phyloP scores from a whole-genome alignment of 2,797 vertebrate species.

The Parambassis ranga region DNA sequence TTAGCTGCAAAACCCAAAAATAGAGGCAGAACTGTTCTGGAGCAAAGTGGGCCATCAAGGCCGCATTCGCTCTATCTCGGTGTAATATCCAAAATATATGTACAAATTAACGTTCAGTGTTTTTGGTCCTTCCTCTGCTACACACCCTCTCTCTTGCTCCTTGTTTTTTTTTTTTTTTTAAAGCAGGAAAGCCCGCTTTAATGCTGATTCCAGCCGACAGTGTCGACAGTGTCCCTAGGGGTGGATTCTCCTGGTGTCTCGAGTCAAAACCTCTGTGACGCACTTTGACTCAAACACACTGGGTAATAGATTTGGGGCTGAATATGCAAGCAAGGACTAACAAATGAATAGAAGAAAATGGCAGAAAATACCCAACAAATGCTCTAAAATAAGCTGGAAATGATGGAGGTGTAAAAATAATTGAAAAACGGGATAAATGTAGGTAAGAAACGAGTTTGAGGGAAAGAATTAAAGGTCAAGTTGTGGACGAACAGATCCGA shows the following conservation, averaged over 20 bases:
- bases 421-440: too few relatives aligned
- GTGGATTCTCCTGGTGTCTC: conserved; percentile 62
- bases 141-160: neutral
- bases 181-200: conserved; percentile 37
- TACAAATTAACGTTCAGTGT: too few relatives aligned
- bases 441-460: neutral
- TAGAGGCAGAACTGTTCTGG: conserved; percentile 42
- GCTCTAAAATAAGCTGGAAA: too few relatives aligned
- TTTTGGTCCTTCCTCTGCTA: too few relatives aligned
- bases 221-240: conserved; percentile 55
- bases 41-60: conserved; percentile 34
- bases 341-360: neutral
- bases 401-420: too few relatives aligned
- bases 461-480: conserved; percentile 35
- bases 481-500: neutral
- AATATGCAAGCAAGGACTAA: neutral
- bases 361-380: neutral
- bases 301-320: conserved; percentile 32
- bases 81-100: neutral
- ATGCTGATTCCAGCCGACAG: conserved; percentile 61
- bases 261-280: conserved; percentile 58
- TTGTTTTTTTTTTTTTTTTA: conserved; percentile 19
- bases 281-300: conserved; percentile 37
- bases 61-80: neutral
- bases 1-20: conserved; percentile 56